Percentiles rank a stretch among this genome's conserved stretches.
phyloP scores from a whole-genome alignment of 1,140 invertebrate species.

The Drosophila lacteicornis region DNA sequence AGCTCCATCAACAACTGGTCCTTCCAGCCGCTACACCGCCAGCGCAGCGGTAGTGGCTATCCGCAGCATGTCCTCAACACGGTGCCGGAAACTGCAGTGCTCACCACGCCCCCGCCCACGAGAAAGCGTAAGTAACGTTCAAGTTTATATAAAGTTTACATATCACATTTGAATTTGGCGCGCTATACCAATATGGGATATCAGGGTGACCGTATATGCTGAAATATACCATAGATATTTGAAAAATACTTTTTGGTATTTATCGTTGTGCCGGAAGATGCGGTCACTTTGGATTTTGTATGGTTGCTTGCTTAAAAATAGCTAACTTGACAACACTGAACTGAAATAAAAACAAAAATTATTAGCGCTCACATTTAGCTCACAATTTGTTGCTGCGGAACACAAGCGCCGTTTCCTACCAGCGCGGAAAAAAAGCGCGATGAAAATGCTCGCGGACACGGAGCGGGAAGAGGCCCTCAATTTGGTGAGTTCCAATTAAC shows the following conservation, averaged over 20 bases:
- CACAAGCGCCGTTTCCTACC: slow-evolving; percentile 72
- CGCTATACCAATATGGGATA: background rate
- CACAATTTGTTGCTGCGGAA: slow-evolving; percentile 61
- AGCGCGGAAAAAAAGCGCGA: slow-evolving; percentile 76
- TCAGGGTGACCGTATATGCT: no score
- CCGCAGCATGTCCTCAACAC: slow-evolving; percentile 71
- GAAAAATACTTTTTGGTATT: no score
- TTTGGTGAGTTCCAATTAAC: slow-evolving; percentile 87
- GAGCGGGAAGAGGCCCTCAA: slow-evolving; percentile 94
- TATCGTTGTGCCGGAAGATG: no score
- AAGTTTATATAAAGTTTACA: background rate
- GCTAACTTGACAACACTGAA: background rate
- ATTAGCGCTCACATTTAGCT: slow-evolving; percentile 63
- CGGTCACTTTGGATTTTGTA: no score
- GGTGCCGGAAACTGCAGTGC: slow-evolving; percentile 65
- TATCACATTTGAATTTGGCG: slow-evolving; percentile 13
- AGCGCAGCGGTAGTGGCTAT: slow-evolving; percentile 57
- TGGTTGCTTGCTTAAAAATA: no score
- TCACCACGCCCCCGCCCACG: slow-evolving; percentile 67
- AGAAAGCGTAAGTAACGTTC: slow-evolving; percentile 44
- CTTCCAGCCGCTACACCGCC: slow-evolving; percentile 71
- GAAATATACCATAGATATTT: no score
- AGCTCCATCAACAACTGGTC: slow-evolving; percentile 71
- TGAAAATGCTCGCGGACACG: slow-evolving; percentile 89
- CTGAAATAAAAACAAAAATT: slow-evolving; percentile 66